A percentile compares a stretch with the other conserved stretches of the same genome.
These are phyloP conservation scores for Eilema griseolum DNA, from an alignment of 2,888 invertebrate genomes.

Conservation along the genomic window DNA sequence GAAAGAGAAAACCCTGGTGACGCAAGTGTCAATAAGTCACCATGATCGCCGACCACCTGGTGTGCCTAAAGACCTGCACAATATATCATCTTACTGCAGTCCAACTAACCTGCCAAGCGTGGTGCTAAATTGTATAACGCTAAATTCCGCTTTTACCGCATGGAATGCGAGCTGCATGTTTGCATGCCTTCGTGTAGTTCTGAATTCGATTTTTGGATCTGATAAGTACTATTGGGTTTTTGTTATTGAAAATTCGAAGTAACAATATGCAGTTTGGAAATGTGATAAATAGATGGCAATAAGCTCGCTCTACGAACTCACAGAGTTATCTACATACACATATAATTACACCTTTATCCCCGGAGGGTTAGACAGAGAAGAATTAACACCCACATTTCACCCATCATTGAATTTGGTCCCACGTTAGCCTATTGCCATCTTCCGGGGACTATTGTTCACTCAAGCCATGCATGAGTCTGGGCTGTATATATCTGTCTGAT, in stretches of 20 bases:
- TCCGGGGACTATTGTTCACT: no score
- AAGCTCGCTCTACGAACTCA: background rate
- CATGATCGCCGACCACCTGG: constrained; percentile 1
- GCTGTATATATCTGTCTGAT: no score
- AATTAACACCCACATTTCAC: no score
- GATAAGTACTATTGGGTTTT: background rate
- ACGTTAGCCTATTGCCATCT: no score
- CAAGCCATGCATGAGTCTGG: no score
- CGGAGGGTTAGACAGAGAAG: no score
- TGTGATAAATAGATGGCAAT: background rate
- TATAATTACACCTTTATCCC: no score
- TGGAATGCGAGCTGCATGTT: background rate
- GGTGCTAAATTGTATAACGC: background rate
- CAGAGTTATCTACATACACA: background rate
- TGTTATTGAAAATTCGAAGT: background rate
- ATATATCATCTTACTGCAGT: background rate
- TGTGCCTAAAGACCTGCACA: background rate
- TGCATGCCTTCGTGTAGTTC: background rate
- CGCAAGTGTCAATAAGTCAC: background rate
- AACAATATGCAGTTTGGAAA: background rate
- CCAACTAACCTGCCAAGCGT: background rate
- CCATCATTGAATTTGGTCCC: no score
- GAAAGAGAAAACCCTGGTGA: background rate
- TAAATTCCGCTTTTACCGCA: background rate
- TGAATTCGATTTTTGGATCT: background rate